These are phyloP conservation scores for Ophioderma brevispina DNA, from an alignment of 35 echinoderm and acorn worm species.

Conservation along the genomic window DNA sequence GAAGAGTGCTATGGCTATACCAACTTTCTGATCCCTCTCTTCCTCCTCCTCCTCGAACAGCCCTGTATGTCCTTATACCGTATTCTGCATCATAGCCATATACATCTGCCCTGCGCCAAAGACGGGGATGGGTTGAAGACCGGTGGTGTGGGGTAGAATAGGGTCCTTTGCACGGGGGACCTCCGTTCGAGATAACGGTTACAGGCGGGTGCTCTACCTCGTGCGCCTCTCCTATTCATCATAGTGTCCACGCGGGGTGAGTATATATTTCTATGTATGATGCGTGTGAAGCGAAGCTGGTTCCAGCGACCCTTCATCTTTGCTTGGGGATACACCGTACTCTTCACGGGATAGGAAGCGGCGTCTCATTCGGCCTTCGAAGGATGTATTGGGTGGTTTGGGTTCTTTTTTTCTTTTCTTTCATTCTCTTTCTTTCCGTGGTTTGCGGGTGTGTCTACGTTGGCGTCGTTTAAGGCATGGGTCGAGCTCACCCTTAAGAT, in stretches of 20 bases:
- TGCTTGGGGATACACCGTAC: background rate
- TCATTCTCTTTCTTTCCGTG: conserved; percentile 4
- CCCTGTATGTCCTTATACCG: background rate
- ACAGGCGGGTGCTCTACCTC: no score
- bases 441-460: conserved; percentile 9
- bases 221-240: no score
- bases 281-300: background rate
- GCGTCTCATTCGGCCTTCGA: background rate
- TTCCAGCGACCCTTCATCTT: conserved; percentile 4
- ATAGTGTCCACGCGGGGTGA: background rate
- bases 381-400: background rate
- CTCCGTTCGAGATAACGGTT: no score
- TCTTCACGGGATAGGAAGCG: background rate
- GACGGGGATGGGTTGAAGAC: background rate
- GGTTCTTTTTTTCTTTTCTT: conserved; percentile 17
- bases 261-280: background rate
- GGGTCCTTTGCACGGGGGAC: no score
- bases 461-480: conserved; percentile 28
- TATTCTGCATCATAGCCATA: background rate
- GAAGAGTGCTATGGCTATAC: background rate
- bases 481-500: conserved; percentile 67
- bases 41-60: background rate
- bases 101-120: background rate
- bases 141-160: background rate
- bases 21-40: background rate